Base-by-base conservation (phyloP, 2,888 invertebrate species). In the Drosophila colorata region DNA sequence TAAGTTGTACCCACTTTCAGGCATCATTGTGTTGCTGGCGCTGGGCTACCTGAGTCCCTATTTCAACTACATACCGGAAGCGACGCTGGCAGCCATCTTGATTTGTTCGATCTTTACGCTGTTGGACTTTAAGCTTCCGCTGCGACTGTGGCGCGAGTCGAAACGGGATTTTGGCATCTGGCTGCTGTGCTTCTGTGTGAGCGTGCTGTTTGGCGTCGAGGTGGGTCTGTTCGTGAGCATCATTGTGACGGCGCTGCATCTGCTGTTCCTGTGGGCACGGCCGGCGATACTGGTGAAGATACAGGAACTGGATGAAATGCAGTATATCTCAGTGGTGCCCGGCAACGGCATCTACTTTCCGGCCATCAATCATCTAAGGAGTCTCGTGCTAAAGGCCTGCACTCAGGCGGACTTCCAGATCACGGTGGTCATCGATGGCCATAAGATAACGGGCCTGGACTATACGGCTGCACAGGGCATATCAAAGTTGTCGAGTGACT, bases 11-110 rank as follows among this genome's bases (percentile, higher is more conserved):
- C 2, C 0, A 1, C 13, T 46, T 93, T 25, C 92, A 96, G 98
- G 97, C 6, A 92, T 94, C 20, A 94, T 98, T 85, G 95, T 97
- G 3, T 93, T 98, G 48, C 90, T 98, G 83, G 97, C 98, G 0
- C 92, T 98, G 47, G 95, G 95, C 78, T 96, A 96, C 90, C 93
- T 98, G 56, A 97, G 98, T n/a, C 96, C 97, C 0, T 96, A 96
- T 90, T 98, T 98, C 92, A 96, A 95, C 92, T 97, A 94, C 91
- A 97, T 97, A 73, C 97, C 97, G 1, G 95, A 95, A 89, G 95
- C 98, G 0, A 96, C 97, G 0, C 93, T 99, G 49, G 95, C 98
- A 0, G 96, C 98, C 5, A 97, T 98, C 57, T 95, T 98, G 81
- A 97, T 98, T 82, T 96, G 96, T 81, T 98, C 98, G 25, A 90